Evolutionary conservation across 2,113 vertebrate species (phyloP).

Genomic region (Archocentrus centrarchus): DNA sequence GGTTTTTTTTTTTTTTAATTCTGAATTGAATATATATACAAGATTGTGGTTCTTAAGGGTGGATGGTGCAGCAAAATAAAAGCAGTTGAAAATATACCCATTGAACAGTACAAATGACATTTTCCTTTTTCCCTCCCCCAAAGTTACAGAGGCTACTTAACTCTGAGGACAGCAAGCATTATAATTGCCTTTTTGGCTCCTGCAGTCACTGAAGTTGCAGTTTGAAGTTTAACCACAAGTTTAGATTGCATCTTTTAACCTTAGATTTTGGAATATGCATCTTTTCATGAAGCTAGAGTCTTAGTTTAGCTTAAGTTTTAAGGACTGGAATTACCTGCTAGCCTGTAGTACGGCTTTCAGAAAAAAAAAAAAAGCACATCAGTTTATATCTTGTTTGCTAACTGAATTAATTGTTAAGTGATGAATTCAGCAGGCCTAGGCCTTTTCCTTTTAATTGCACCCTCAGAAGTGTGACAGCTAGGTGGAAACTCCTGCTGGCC

Average conservation of each 20-base stretch:
- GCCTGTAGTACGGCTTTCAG: too few species aligned
- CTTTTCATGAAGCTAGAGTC: neutral
- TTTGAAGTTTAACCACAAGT: neutral
- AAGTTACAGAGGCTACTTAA: neutral
- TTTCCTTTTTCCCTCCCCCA: neutral
- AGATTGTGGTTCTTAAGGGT: neutral
- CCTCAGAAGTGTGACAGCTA: constrained; percentile 30
- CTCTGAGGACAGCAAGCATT: neutral
- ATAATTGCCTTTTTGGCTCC: neutral
- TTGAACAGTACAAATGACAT: neutral
- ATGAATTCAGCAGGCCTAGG: neutral
- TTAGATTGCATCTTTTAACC: neutral
- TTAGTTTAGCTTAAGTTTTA: neutral
- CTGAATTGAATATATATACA: neutral
- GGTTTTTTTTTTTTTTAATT: neutral
- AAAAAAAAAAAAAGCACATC: neutral
- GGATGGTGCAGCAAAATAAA: neutral
- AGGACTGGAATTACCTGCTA: neutral
- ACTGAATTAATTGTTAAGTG: neutral
- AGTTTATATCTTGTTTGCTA: neutral
- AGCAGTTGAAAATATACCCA: neutral
- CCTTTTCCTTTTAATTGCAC: constrained; percentile 56
- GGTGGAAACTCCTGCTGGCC: constrained; percentile 54
- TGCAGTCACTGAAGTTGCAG: neutral
- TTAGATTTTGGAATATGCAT: too few species aligned